Conservation (phyloP, 2,888 invertebrate genomes). For the Metacarcinus magister region DNA sequence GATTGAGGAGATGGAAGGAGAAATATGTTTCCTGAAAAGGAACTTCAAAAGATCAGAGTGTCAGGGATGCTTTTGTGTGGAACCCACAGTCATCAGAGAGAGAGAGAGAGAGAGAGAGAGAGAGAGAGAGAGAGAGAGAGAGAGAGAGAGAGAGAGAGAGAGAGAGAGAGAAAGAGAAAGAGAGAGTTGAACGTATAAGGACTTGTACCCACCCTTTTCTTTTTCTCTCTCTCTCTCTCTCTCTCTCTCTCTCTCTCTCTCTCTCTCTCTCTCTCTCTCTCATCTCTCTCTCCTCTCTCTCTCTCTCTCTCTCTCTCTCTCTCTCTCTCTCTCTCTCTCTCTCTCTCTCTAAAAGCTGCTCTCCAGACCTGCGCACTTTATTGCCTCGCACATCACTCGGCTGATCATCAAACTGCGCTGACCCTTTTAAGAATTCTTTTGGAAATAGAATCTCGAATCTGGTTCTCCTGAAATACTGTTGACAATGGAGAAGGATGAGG, state of each 20-base stretch:
- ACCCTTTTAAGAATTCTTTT: not conserved
- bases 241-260: not conserved
- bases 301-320: too few relatives aligned
- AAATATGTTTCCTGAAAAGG: not conserved
- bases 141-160: not conserved
- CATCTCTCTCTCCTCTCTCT: too few relatives aligned
- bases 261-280: too few relatives aligned
- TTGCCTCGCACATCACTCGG: constrained; percentile 1
- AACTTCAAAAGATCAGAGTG: not conserved
- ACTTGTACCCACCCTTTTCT: too few relatives aligned
- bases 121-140: constrained; percentile 2
- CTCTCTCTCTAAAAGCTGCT: constrained; percentile 7
- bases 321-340: too few relatives aligned
- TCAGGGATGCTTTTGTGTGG: not conserved
- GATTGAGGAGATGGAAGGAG: not conserved
- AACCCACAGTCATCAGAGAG: not conserved
- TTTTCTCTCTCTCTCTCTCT: not conserved
- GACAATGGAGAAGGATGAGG: not conserved
- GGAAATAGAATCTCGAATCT: not conserved
- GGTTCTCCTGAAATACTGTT: constrained; percentile 26
- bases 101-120: constrained; percentile 2
- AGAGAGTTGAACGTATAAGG: too few relatives aligned
- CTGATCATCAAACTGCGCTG: constrained; percentile 15
- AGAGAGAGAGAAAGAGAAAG: too few relatives aligned
- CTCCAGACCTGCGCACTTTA: constrained; percentile 15